A percentile compares a stretch with the other conserved stretches of the same genome.
Conservation (phyloP, 92 coral and sea anemone genomes). For the Epizoanthus fatuus region DNA sequence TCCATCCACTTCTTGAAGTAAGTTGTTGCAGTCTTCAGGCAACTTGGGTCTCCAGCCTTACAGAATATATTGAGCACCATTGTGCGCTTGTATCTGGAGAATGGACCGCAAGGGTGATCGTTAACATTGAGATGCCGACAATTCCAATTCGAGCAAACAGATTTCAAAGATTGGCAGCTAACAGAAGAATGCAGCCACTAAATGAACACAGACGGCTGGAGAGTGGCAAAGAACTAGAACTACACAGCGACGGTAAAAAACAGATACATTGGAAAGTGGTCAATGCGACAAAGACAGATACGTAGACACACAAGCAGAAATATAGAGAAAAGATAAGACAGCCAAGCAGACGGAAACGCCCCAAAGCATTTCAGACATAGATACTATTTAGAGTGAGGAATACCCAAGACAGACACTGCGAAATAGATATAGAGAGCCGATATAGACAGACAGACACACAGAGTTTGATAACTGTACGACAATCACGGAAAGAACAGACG, state of each 20-base stretch:
- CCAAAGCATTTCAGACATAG: too few relatives aligned
- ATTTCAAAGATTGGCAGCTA: not conserved
- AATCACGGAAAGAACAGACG: too few relatives aligned
- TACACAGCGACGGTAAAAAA: too few relatives aligned
- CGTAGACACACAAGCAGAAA: not conserved
- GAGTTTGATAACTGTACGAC: too few relatives aligned
- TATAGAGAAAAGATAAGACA: not conserved
- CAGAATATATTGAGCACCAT: constrained; percentile 65
- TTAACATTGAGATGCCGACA: not conserved
- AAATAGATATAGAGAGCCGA: too few relatives aligned
- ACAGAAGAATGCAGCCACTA: too few relatives aligned
- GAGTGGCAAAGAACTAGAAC: too few relatives aligned
- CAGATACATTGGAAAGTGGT: too few relatives aligned
- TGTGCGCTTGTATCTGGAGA: constrained; percentile 68
- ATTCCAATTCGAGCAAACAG: not conserved
- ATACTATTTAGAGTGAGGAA: too few relatives aligned
- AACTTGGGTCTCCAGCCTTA: constrained; percentile 53
- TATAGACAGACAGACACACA: too few relatives aligned
- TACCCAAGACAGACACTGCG: too few relatives aligned
- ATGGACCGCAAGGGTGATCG: not conserved
- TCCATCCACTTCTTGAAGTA: constrained; percentile 80
- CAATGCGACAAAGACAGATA: not conserved
- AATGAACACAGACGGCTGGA: too few relatives aligned
- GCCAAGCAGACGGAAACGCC: not conserved
- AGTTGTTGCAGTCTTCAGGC: constrained; percentile 61